Conservation (phyloP, 2,888 invertebrate species). For the Plagodis dolabraria region DNA sequence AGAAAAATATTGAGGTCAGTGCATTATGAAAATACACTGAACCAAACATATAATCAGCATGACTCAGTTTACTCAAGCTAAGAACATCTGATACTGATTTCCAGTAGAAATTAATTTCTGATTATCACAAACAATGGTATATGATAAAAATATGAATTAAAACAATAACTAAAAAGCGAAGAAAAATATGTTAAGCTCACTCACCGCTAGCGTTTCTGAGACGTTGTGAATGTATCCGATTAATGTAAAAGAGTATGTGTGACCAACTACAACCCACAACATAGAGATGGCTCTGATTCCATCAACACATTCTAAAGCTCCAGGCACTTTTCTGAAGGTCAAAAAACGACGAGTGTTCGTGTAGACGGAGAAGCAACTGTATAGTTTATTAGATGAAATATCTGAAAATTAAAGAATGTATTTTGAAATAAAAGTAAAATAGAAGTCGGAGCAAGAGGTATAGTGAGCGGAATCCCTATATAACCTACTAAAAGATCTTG, state of each 20-base stretch:
- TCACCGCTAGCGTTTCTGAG: conserved; percentile 42
- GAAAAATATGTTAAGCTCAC: conserved; percentile 1
- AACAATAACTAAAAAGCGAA: neutral
- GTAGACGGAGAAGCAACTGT: conserved; percentile 63
- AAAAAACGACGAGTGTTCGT: conserved; percentile 69
- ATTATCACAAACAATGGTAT: too few species aligned
- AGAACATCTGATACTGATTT: too few species aligned
- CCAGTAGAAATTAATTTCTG: too few species aligned
- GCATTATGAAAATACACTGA: neutral
- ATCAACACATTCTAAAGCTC: conserved; percentile 69
- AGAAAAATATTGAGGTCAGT: neutral
- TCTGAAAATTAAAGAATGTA: conserved; percentile 40
- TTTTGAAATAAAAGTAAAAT: too few species aligned
- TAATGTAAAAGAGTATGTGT: conserved; percentile 57
- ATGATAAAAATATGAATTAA: too few species aligned
- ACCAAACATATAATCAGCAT: too few species aligned
- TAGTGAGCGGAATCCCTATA: too few species aligned
- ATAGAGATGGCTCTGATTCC: conserved; percentile 74
- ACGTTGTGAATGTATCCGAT: conserved; percentile 53
- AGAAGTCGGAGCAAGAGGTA: too few species aligned
- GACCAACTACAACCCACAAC: conserved; percentile 76
- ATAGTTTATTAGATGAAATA: conserved; percentile 41
- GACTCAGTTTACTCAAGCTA: too few species aligned
- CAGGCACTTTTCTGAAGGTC: conserved; percentile 52
- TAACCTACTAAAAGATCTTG: too few species aligned